These are phyloP conservation scores for Sinocyclocheilus maitianheensis DNA, from an alignment of 2,113 vertebrate species.

Conservation along the genomic window DNA sequence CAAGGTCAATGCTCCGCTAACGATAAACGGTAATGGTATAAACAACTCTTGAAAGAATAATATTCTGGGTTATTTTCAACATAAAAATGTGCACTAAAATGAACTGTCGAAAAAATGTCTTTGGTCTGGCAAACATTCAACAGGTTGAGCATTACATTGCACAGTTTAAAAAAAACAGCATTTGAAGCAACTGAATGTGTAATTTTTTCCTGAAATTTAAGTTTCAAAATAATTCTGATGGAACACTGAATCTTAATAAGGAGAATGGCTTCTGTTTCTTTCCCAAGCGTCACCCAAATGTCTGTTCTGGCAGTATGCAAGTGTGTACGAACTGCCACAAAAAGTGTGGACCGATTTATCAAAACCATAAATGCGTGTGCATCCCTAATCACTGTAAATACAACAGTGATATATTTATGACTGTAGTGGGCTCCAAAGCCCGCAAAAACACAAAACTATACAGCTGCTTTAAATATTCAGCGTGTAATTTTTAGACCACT, in stretches of 20 bases:
- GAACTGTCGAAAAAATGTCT: neutral
- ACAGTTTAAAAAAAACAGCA: neutral
- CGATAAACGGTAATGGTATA: neutral
- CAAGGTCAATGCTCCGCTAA: neutral
- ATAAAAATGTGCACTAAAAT: neutral
- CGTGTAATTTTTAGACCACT: neutral
- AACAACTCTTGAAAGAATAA: neutral
- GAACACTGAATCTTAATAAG: neutral
- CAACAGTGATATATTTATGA: too few species aligned
- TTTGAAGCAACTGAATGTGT: neutral
- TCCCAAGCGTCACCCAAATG: neutral
- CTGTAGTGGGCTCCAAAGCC: neutral
- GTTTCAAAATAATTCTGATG: too few species aligned
- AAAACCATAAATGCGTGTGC: neutral
- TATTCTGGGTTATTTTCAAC: neutral
- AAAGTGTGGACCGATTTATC: neutral
- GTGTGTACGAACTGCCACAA: neutral
- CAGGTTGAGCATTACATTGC: neutral
- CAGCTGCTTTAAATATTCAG: neutral
- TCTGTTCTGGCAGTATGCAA: neutral
- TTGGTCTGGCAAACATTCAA: neutral
- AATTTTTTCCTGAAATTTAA: too few species aligned
- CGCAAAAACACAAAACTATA: neutral
- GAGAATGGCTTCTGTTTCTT: neutral
- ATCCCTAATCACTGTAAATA: too few species aligned